These are phyloP conservation scores for Brachionus calyciflorus DNA, from an alignment of 1,140 invertebrate species.

Conservation along the genomic window DNA sequence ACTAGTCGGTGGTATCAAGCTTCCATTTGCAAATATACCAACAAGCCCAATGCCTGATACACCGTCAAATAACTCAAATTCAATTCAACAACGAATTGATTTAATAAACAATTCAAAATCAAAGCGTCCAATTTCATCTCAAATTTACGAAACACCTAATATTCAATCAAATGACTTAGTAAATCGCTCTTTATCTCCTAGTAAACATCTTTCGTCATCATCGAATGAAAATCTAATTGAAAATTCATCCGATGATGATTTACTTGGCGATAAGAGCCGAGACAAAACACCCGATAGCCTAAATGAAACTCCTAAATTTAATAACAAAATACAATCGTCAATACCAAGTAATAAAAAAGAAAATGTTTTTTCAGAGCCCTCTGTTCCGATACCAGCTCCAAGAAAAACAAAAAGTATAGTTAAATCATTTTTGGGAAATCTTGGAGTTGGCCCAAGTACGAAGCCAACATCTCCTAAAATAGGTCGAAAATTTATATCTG, in stretches of 20 bases:
- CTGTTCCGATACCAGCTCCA: background rate
- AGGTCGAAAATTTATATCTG: background rate
- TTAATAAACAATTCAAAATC: constrained; percentile 19
- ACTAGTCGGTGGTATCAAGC: background rate
- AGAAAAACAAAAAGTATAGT: constrained; percentile 4
- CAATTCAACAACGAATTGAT: background rate
- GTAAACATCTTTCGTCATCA: background rate
- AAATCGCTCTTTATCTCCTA: background rate
- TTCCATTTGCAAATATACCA: background rate
- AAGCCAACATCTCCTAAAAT: constrained; percentile 21
- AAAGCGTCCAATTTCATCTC: constrained; percentile 5
- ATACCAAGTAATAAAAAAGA: background rate
- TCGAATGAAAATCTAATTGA: constrained; percentile 24
- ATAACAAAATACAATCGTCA: background rate
- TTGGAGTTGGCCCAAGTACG: background rate
- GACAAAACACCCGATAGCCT: constrained; percentile 1
- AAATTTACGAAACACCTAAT: constrained; percentile 1
- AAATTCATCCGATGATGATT: constrained; percentile 32
- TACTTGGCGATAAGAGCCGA: background rate
- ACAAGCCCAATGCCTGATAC: background rate
- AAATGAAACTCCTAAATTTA: too few species aligned
- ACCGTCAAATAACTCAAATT: background rate
- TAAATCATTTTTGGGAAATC: background rate
- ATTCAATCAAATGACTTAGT: background rate
- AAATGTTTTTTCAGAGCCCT: too few species aligned